Evolutionary conservation across 1,140 invertebrate species (phyloP).

Genomic region (Lordiphosa collinella): DNA sequence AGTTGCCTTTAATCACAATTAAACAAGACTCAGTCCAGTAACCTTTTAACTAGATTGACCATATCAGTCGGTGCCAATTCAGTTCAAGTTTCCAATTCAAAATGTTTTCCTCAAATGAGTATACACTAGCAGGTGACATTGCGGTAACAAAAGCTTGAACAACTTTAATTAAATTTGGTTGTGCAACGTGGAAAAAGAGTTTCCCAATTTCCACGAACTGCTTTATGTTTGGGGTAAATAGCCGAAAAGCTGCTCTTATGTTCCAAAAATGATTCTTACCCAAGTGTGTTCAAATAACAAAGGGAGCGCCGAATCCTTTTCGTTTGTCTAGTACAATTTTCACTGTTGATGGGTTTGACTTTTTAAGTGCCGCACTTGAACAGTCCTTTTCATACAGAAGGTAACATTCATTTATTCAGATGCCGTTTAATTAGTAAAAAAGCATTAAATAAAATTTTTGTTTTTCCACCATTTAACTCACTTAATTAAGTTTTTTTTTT

Average conservation of each 20-base stretch:
- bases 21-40: conserved; percentile 14
- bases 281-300: too few species aligned
- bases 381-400: too few species aligned
- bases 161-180: conserved; percentile 3
- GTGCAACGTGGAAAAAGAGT: too few species aligned
- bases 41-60: conserved; percentile 5
- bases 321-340: too few species aligned
- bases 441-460: too few species aligned
- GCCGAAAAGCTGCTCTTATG: too few species aligned
- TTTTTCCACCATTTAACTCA: neutral
- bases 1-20: conserved; percentile 15
- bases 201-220: neutral
- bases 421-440: neutral
- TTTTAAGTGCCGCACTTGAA: too few species aligned
- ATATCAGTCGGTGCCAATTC: conserved; percentile 18
- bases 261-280: too few species aligned
- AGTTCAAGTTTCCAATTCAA: conserved; percentile 7
- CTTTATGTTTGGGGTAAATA: too few species aligned
- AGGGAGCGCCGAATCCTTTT: too few species aligned
- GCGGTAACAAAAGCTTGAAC: conserved; percentile 2
- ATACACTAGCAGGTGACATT: neutral
- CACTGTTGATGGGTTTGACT: too few species aligned
- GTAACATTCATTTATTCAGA: neutral
- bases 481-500: neutral
- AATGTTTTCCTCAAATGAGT: neutral